phyloP scores from a whole-genome alignment of 2,888 invertebrate genomes.

The Zeuzera pyrina region DNA sequence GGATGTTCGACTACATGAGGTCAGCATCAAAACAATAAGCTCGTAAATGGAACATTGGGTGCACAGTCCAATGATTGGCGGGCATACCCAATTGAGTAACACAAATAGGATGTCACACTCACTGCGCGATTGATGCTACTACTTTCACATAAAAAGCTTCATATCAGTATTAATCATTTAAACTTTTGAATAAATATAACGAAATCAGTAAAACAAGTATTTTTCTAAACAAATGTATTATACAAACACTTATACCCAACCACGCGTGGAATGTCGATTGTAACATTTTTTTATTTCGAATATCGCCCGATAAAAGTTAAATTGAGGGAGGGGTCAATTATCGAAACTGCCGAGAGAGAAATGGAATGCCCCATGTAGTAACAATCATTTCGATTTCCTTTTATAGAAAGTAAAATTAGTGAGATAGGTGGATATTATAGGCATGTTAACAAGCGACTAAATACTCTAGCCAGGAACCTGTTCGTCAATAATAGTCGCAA shows the following conservation, averaged over 20 bases:
- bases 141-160: too few species aligned
- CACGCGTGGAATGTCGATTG: slow-evolving; percentile 33
- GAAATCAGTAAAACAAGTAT: too few species aligned
- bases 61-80: slow-evolving; percentile 31
- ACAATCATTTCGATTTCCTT: slow-evolving; percentile 71
- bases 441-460: slow-evolving; percentile 44
- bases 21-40: slow-evolving; percentile 41
- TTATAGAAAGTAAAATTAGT: slow-evolving; percentile 69
- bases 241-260: neutral
- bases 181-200: too few species aligned
- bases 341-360: slow-evolving; percentile 62
- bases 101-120: slow-evolving; percentile 42
- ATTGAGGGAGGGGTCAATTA: slow-evolving; percentile 50
- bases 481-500: slow-evolving; percentile 23
- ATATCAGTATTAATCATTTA: too few species aligned
- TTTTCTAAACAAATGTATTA: too few species aligned
- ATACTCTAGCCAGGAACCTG: slow-evolving; percentile 36
- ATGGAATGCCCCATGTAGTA: slow-evolving; percentile 61
- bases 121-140: too few species aligned
- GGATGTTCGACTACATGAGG: slow-evolving; percentile 29
- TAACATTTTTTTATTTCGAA: slow-evolving; percentile 27
- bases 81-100: slow-evolving; percentile 38
- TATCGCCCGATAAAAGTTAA: slow-evolving; percentile 45
- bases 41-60: slow-evolving; percentile 46
- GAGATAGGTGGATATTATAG: slow-evolving; percentile 41